Evolutionary conservation across 2,888 invertebrate species (phyloP).

Genomic region (Perdita meconis): DNA sequence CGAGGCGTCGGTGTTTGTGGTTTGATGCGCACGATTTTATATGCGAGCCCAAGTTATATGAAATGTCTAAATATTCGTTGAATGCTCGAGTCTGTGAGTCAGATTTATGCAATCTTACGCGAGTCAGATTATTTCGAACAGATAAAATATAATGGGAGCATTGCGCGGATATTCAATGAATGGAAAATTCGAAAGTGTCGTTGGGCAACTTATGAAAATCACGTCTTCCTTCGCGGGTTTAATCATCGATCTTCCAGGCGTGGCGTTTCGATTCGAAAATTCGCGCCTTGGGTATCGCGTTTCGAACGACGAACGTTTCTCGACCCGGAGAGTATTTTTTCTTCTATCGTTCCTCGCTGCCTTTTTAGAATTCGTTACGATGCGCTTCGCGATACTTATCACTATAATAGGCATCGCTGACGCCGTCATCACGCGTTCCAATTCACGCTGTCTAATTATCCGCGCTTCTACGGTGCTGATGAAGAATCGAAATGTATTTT

Average conservation of each 20-base stretch:
- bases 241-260: neutral
- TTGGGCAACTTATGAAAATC: slow-evolving; percentile 31
- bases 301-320: slow-evolving; percentile 11
- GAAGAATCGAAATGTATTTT: slow-evolving; percentile 9
- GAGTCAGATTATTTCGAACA: slow-evolving; percentile 45
- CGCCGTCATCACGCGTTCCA: slow-evolving; percentile 52
- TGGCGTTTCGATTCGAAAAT: neutral
- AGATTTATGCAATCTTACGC: slow-evolving; percentile 60
- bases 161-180: slow-evolving; percentile 46
- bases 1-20: neutral
- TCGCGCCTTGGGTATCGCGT: neutral
- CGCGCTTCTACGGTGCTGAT: slow-evolving; percentile 17
- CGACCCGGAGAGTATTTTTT: slow-evolving; percentile 28
- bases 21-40: slow-evolving; percentile 33
- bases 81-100: slow-evolving; percentile 55
- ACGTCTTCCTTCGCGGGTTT: slow-evolving; percentile 8
- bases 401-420: slow-evolving; percentile 39
- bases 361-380: slow-evolving; percentile 15
- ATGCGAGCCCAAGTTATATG: slow-evolving; percentile 48
- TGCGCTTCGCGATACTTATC: slow-evolving; percentile 34
- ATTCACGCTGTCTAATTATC: slow-evolving; percentile 55
- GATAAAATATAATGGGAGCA: slow-evolving; percentile 27
- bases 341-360: neutral
- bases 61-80: slow-evolving; percentile 58
- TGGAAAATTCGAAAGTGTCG: slow-evolving; percentile 49